Evolutionary conservation across 2,113 vertebrate genomes (phyloP).

Genomic region (Tupaia tana): DNA sequence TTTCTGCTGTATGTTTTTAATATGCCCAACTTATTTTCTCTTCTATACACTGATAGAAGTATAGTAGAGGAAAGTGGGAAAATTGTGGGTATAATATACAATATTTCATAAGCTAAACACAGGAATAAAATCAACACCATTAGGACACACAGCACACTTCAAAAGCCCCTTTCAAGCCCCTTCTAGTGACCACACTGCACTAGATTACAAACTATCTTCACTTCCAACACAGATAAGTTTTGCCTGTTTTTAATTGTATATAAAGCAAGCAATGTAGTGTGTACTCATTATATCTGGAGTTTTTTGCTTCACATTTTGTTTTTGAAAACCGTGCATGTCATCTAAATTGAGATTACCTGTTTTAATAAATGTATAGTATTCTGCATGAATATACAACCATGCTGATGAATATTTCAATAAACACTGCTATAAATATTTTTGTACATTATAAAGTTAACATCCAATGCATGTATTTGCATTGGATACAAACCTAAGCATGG

Average conservation of each 20-base stretch:
- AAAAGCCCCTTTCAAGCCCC: not conserved
- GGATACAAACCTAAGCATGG: not conserved
- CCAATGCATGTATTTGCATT: not conserved
- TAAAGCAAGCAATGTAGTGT: not conserved
- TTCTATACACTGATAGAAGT: not conserved
- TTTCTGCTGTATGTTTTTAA: not conserved
- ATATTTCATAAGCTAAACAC: not conserved
- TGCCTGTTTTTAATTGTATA: not conserved
- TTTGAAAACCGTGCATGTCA: not conserved
- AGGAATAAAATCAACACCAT: not conserved
- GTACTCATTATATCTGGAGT: not conserved
- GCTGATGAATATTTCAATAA: not conserved
- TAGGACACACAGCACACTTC: not conserved
- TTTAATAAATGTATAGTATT: not conserved
- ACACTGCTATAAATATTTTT: not conserved
- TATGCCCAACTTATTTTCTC: not conserved
- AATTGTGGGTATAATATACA: not conserved
- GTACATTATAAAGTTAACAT: not conserved
- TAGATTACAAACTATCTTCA: not conserved
- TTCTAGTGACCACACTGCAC: not conserved
- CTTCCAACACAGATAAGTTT: not conserved
- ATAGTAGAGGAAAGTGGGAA: not conserved
- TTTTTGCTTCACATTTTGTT: slow-evolving; percentile 27
- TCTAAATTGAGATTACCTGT: not conserved
- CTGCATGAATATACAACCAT: not conserved